These are phyloP conservation scores for Tupiocoris notatus DNA, from an alignment of 2,888 invertebrate species.

Conservation along the genomic window DNA sequence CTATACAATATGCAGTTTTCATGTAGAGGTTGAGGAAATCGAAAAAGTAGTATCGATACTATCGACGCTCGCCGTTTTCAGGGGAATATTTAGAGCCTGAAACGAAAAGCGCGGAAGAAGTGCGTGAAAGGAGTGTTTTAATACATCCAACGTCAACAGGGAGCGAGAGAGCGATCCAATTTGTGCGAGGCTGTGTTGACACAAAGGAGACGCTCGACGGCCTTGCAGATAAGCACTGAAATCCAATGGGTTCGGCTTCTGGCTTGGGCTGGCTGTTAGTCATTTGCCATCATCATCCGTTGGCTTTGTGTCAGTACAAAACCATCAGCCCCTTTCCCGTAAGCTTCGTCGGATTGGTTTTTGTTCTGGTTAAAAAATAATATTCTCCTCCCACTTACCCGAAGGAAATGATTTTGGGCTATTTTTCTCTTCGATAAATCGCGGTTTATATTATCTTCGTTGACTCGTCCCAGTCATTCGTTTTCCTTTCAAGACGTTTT, in stretches of 20 bases:
- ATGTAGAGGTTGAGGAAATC: no score
- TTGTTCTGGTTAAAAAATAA: no score
- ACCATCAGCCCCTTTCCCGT: not conserved
- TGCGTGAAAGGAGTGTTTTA: not conserved
- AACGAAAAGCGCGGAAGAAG: not conserved
- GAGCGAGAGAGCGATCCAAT: constrained; percentile 16
- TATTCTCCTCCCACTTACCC: no score
- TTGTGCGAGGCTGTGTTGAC: constrained; percentile 21
- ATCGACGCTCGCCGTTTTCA: no score
- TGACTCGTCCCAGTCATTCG: no score
- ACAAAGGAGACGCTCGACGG: constrained; percentile 20
- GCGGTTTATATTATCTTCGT: no score
- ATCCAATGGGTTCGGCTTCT: not conserved
- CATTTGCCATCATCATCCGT: not conserved
- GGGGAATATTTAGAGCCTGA: no score
- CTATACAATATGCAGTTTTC: no score
- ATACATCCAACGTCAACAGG: constrained; percentile 19
- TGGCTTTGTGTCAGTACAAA: not conserved
- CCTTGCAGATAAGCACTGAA: not conserved
- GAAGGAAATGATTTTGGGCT: no score
- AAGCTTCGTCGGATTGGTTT: not conserved
- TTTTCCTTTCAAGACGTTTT: no score
- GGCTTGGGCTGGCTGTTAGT: not conserved
- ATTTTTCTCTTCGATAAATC: no score
- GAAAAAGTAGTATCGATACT: no score